Base-by-base conservation (phyloP, 2,888 invertebrate genomes). In the Sinelater perroti region DNA sequence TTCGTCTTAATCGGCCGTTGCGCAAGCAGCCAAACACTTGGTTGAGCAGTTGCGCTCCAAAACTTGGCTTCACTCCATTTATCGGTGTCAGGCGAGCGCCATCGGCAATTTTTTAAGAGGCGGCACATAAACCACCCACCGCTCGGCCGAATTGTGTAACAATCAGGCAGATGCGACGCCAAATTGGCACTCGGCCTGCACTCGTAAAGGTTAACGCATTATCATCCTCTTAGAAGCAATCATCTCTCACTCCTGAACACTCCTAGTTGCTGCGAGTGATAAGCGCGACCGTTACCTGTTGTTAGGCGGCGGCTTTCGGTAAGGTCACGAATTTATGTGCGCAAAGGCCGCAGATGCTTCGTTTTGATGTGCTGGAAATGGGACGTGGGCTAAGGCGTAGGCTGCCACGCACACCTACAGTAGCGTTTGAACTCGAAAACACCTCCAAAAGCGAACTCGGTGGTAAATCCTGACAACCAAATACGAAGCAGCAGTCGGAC, bases 111-210 rank as follows among this genome's bases (percentile, higher is more conserved):
- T 38, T 50, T 40, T 50, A 16, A 28, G 50, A 17, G 21, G 50
- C 18, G 24, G 38, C 26, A 17, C 38, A 49, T 38, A 50, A 50
- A 38, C 50, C 50, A 50, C 50, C 50, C 50, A 50, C 38, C 38
- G 16, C 36, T 28, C 36, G 38, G 28, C 28, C 50, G 38, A 50
- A 50, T 50, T 50, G 36, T 50, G 38, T 35, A 49, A 36, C 49
- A 36, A 30, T 36, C 36, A 50, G 38, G 36, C 50, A 50, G 50
- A 50, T 50, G 50, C 36, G 50, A 18, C 50, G 28, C 35, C 49
- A 49, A 49, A 49, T 49, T 49, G 49, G 36, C 49, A 49, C 36
- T 49, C 49, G 24, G 26, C 44, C 17, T 44, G 44, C 30, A 17
- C 26, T 42, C 16, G 14, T 24, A 42, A 18, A 44, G 44, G 28